phyloP scores from a whole-genome alignment of 2,797 vertebrate genomes.

The Protonibea diacanthus region DNA sequence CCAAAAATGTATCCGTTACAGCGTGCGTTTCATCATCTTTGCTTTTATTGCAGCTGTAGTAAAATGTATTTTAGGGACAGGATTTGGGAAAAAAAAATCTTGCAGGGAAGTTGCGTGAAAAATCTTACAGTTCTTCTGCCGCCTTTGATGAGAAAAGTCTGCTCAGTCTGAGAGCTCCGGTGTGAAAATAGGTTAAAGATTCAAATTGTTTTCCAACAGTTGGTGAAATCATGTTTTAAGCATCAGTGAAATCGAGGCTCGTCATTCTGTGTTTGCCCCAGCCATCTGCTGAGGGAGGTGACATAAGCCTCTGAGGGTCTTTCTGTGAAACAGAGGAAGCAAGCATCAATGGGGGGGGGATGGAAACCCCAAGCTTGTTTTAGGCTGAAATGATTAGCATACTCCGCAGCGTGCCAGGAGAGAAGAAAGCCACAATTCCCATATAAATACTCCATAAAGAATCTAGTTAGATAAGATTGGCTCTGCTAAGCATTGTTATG shows the following conservation, averaged over 20 bases:
- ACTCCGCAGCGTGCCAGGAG: conserved; percentile 38
- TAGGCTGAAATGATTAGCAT: conserved; percentile 69
- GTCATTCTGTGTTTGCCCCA: conserved; percentile 68
- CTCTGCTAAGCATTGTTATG: conserved; percentile 30
- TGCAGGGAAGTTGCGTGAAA: conserved; percentile 36
- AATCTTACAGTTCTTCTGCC: conserved; percentile 24
- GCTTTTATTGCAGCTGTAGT: conserved; percentile 14
- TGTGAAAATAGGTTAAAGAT: conserved; percentile 72
- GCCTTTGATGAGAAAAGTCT: conserved; percentile 52
- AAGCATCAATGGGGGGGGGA: conserved; percentile 39
- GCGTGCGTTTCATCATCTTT: conserved; percentile 42
- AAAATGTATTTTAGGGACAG: conserved; percentile 31
- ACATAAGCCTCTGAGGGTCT: conserved; percentile 67
- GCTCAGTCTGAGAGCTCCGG: conserved; percentile 27
- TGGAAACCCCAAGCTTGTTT: conserved; percentile 62
- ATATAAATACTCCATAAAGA: conserved; percentile 56
- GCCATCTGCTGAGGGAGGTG: conserved; percentile 77
- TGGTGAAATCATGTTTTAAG: conserved; percentile 72
- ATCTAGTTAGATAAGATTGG: conserved; percentile 37
- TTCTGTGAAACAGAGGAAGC: conserved; percentile 68
- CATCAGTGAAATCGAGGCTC: conserved; percentile 68
- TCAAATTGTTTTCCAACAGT: conserved; percentile 63
- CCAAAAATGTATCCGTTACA: conserved; percentile 33
- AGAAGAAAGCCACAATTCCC: conserved; percentile 49
- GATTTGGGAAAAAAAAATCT: conserved; percentile 1